A percentile compares a stretch with the other conserved stretches of the same genome.
Evolutionary conservation across 1,140 invertebrate species (phyloP).

Genomic region (Trichomalopsis sarcophagae): DNA sequence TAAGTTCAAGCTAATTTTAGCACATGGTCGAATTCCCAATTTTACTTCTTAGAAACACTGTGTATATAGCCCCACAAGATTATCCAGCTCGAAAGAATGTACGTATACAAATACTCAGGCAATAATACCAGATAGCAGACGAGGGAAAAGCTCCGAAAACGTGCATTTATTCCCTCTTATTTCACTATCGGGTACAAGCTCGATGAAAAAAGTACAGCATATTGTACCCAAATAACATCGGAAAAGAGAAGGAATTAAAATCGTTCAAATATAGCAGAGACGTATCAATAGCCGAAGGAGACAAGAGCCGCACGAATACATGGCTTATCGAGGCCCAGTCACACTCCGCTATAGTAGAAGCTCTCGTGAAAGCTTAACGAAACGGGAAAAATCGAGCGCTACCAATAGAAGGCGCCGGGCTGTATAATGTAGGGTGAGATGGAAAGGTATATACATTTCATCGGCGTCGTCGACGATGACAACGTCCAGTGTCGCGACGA

Average conservation of each 20-base stretch:
- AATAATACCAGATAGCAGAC: not conserved
- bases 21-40: not conserved
- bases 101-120: not conserved
- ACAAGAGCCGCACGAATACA: not conserved
- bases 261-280: not conserved
- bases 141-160: not conserved
- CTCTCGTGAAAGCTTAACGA: not conserved
- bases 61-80: not conserved
- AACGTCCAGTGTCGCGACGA: not conserved
- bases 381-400: slow-evolving; percentile 16
- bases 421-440: not conserved
- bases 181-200: too few relatives aligned
- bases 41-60: not conserved
- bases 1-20: not conserved
- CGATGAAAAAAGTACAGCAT: too few relatives aligned
- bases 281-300: not conserved
- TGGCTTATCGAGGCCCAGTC: not conserved
- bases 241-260: not conserved
- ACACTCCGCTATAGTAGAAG: not conserved
- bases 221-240: too few relatives aligned
- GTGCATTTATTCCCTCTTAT: too few relatives aligned
- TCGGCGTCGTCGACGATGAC: not conserved
- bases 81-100: not conserved
- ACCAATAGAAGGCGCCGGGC: not conserved
- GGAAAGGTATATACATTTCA: not conserved